These are phyloP conservation scores for Dendroctonus ponderosae DNA, from an alignment of 1,140 invertebrate genomes.

Conservation along the genomic window DNA sequence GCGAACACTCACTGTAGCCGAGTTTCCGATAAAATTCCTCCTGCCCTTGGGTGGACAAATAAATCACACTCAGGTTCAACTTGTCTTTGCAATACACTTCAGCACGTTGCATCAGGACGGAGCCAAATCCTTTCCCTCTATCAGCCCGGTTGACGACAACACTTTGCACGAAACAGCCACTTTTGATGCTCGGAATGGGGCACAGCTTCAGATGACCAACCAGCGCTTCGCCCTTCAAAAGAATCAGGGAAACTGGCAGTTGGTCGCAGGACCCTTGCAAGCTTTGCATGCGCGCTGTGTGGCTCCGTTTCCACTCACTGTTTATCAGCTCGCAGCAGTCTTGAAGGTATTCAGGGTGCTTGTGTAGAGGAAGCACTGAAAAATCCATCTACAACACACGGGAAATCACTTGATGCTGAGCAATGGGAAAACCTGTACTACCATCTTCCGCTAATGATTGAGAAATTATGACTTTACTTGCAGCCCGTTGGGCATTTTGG, in stretches of 20 bases:
- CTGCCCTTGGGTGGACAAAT: conserved; percentile 74
- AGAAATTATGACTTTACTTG: background rate
- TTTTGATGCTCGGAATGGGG: conserved; percentile 60
- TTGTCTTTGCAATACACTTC: conserved; percentile 67
- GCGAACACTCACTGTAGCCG: conserved; percentile 67
- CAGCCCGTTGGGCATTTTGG: background rate
- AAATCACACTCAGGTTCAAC: conserved; percentile 62
- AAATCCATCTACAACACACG: conserved; percentile 38
- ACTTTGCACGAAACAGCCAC: conserved; percentile 73
- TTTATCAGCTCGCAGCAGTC: conserved; percentile 73
- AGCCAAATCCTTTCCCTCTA: conserved; percentile 72
- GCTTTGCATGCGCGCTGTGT: conserved; percentile 69
- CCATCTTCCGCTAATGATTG: background rate
- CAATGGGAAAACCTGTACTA: background rate
- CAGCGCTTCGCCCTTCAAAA: conserved; percentile 60
- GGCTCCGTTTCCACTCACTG: conserved; percentile 76
- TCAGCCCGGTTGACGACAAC: conserved; percentile 69
- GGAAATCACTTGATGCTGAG: too few species aligned
- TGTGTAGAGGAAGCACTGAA: conserved; percentile 64
- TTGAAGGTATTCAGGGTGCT: conserved; percentile 64
- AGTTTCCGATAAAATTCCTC: conserved; percentile 75
- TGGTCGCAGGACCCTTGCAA: conserved; percentile 66
- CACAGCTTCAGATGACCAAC: conserved; percentile 76
- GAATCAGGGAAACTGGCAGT: conserved; percentile 69
- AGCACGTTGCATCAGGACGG: conserved; percentile 64